Conservation (phyloP, 2,888 invertebrate species). For the Sussaba pulchella region DNA sequence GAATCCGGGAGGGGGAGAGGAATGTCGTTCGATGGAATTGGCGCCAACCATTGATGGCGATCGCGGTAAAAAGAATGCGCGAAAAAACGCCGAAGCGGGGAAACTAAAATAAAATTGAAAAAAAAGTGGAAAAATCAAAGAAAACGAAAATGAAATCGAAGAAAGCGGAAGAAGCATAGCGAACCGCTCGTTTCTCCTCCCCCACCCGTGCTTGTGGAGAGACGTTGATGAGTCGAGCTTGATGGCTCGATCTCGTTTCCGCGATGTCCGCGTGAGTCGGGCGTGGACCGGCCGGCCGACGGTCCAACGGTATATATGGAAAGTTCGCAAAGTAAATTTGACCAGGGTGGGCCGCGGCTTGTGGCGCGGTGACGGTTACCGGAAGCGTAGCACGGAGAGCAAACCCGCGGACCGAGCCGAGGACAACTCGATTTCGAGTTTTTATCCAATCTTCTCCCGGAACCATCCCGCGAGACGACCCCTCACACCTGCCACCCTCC, state of each 20-base stretch:
- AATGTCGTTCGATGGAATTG: slow-evolving; percentile 48
- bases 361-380: slow-evolving; percentile 26
- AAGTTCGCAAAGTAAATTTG: slow-evolving; percentile 81
- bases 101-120: slow-evolving; percentile 11
- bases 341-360: slow-evolving; percentile 56
- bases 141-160: slow-evolving; percentile 1
- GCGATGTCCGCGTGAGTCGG: slow-evolving; percentile 2
- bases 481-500: slow-evolving; percentile 31
- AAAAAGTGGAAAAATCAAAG: background rate
- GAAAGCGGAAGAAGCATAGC: background rate
- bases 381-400: slow-evolving; percentile 25
- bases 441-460: slow-evolving; percentile 77
- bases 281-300: slow-evolving; percentile 15
- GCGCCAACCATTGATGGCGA: slow-evolving; percentile 49
- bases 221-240: slow-evolving; percentile 49
- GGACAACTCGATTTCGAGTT: slow-evolving; percentile 80
- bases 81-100: background rate
- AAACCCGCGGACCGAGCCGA: slow-evolving; percentile 64
- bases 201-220: background rate
- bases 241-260: slow-evolving; percentile 11
- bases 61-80: background rate
- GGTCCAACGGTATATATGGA: slow-evolving; percentile 72
- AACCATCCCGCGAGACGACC: slow-evolving; percentile 42
- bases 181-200: background rate
- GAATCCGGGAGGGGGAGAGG: slow-evolving; percentile 22